Evolutionary conservation across 2,888 invertebrate genomes (phyloP).

Genomic region (Polymixis lichenea): DNA sequence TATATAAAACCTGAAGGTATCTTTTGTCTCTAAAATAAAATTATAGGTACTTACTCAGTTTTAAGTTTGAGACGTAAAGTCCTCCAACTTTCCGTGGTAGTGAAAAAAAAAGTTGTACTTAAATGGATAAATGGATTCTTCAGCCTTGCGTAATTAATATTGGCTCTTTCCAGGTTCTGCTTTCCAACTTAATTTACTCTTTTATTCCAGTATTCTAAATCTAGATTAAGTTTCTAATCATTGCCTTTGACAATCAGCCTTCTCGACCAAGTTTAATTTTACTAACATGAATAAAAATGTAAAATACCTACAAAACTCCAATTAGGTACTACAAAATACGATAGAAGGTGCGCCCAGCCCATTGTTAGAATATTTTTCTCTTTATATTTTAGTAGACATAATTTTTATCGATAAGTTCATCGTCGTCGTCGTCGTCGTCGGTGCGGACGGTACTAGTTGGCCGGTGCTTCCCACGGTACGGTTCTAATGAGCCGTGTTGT

Average conservation of each 20-base stretch:
- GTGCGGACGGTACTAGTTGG: conserved; percentile 74
- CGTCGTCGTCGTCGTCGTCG: conserved; percentile 13
- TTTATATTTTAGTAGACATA: not conserved
- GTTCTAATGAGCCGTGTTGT: conserved; percentile 89
- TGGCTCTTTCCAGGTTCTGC: not conserved
- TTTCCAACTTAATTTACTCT: not conserved
- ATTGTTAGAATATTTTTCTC: not conserved
- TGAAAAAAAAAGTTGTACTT: conserved; percentile 22
- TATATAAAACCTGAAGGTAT: conserved; percentile 50
- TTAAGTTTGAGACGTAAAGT: conserved; percentile 43
- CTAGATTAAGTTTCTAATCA: not conserved
- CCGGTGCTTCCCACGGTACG: conserved; percentile 86
- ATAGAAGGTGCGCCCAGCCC: not conserved
- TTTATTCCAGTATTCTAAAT: not conserved
- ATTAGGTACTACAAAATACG: not conserved
- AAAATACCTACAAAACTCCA: not conserved
- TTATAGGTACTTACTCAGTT: conserved; percentile 34
- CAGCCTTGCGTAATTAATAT: conserved; percentile 30
- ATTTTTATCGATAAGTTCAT: conserved; percentile 51
- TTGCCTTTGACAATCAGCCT: not conserved
- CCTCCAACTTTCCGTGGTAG: conserved; percentile 20
- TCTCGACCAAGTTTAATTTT: not conserved
- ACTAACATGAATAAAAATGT: not conserved
- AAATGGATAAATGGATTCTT: conserved; percentile 34
- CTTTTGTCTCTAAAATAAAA: conserved; percentile 58